Percentiles rank a stretch among this genome's conserved stretches.
Conservation (phyloP, 2,888 invertebrate species). For the Clostera curtula region DNA sequence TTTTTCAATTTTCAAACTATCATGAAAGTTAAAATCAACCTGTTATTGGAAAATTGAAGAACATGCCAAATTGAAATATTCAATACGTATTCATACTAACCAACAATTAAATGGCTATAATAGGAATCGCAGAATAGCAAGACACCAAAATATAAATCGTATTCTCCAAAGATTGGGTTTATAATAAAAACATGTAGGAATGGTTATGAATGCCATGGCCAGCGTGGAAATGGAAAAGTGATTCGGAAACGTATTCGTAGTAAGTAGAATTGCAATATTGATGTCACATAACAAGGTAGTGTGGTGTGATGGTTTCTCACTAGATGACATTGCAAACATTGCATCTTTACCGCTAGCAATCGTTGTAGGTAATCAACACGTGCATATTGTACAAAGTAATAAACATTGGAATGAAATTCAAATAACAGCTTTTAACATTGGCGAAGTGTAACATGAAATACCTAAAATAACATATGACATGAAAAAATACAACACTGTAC, state of each 20-base stretch:
- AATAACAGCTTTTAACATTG: too few relatives aligned
- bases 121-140: constrained; percentile 55
- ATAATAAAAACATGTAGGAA: constrained; percentile 38
- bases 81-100: constrained; percentile 45
- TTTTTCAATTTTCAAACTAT: constrained; percentile 39
- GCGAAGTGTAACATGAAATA: too few relatives aligned
- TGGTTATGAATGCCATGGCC: constrained; percentile 46
- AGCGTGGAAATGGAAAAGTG: constrained; percentile 30
- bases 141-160: constrained; percentile 45
- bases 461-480: too few relatives aligned
- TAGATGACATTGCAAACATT: constrained; percentile 17
- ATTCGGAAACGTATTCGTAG: constrained; percentile 40
- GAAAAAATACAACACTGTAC: too few relatives aligned
- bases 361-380: too few relatives aligned
- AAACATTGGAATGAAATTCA: too few relatives aligned
- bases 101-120: constrained; percentile 58
- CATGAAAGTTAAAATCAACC: constrained; percentile 1
- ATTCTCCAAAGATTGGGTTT: constrained; percentile 66
- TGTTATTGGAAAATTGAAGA: constrained; percentile 40
- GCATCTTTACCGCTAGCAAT: too few relatives aligned
- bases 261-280: constrained; percentile 53
- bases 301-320: constrained; percentile 59
- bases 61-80: constrained; percentile 25
- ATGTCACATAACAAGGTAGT: constrained; percentile 61
- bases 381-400: too few relatives aligned